Percentiles rank a stretch among this genome's conserved stretches.
Evolutionary conservation across 2,113 vertebrate species (phyloP).

Genomic region (Bubalus kerabau): DNA sequence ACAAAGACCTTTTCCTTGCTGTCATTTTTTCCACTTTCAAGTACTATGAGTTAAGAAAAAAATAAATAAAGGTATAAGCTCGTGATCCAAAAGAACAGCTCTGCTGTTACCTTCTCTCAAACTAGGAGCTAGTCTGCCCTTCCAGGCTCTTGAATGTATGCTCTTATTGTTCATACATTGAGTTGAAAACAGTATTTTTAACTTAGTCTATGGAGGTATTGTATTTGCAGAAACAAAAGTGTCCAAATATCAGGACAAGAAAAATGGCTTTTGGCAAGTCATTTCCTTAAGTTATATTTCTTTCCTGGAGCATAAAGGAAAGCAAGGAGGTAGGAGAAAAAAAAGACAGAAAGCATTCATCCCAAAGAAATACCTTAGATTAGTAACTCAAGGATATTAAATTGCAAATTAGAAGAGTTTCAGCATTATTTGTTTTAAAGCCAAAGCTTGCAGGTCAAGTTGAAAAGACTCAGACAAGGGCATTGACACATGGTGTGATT

Average conservation of each 20-base stretch:
- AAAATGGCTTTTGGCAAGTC: not conserved
- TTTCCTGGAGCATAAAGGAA: not conserved
- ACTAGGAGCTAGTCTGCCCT: not conserved
- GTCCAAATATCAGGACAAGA: conserved; percentile 10
- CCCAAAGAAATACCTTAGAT: not conserved
- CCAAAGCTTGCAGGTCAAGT: not conserved
- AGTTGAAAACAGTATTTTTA: conserved; percentile 11
- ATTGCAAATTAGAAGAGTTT: not conserved
- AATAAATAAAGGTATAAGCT: not conserved
- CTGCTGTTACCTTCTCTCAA: not conserved
- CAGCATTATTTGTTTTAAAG: not conserved
- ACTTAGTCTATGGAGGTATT: not conserved
- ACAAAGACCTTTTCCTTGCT: conserved; percentile 47
- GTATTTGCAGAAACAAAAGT: not conserved
- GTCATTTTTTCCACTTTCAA: conserved; percentile 58
- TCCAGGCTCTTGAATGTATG: not conserved
- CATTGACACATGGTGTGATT: not conserved
- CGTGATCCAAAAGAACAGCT: not conserved
- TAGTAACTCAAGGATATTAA: conserved; percentile 5
- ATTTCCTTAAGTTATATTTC: conserved; percentile 22
- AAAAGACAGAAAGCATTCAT: conserved; percentile 9
- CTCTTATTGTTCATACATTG: not conserved
- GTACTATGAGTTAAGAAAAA: not conserved
- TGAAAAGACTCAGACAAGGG: not conserved
- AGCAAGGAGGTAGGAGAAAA: not conserved